Base-by-base conservation (phyloP, 2,888 invertebrate genomes). In the Pelosia muscerda region DNA sequence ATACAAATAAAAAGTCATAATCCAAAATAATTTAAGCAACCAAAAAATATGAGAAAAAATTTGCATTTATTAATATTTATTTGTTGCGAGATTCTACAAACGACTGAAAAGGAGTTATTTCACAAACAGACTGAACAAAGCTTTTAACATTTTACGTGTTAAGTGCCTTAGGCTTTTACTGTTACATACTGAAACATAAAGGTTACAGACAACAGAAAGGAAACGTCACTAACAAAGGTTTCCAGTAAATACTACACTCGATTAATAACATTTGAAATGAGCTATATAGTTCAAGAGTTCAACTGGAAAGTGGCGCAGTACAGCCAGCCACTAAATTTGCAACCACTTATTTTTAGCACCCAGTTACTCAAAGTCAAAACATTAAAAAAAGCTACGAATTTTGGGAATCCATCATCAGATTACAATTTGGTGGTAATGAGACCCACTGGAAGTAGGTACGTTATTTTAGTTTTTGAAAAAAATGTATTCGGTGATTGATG, bases 161-260 rank as follows among this genome's bases (percentile, higher is more conserved):
- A 62, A 53, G 59, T 34, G 28, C 38, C 59, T 10, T 19, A 59
- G 23, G 60, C 60, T 61, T 26, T 63, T 38, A 63, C 38, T 49
- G 11, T 13, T 56, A 23, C n/a, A n/a, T 25, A 56, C 26, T 54
- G 13, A 55, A 63, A 28, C 23, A 4, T 31, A 15, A 31, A 49
- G 19, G 23, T 34, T 49, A 42, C 26, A n/a, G n/a, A 49, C 26
- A 61, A 26, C 38, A 1, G 15, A 19, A 42, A 61, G 26, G 49
- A 61, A 26, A 42, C 23, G 23, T 19, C 25, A 42, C 25, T 38
- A 0, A 38, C 19, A 38, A 25, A 23, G 10, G 19, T 10, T 38
- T 61, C 26, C 5, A 42, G n/a, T 13, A 26, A 10, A 31, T 53
- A 28, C 4, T 59, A 59, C 38, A 34, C 8, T 23, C 22, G 23